phyloP scores from a whole-genome alignment of 2,797 vertebrate species.

The Numenius phaeopus region DNA sequence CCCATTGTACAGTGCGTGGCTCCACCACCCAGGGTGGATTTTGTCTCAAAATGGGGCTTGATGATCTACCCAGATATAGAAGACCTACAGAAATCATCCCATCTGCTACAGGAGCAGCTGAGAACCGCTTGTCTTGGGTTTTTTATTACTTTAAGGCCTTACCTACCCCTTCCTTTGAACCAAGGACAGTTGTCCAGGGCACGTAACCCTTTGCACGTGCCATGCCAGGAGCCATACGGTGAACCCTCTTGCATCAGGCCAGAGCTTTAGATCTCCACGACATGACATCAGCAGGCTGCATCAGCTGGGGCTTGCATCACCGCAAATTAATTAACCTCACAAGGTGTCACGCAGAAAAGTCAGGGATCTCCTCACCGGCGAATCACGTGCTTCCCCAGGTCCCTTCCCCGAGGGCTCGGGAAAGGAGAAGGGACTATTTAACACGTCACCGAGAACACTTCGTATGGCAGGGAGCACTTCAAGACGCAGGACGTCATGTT shows the following conservation, averaged over 20 bases:
- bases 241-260: background rate
- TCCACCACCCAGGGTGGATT: background rate
- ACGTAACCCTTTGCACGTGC: background rate
- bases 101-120: background rate
- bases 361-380: background rate
- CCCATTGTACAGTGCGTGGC: too few species aligned
- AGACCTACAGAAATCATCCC: background rate
- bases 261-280: background rate
- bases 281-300: background rate
- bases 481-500: background rate
- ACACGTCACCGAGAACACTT: background rate
- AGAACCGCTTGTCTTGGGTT: accelerated
- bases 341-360: background rate
- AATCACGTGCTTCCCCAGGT: background rate
- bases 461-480: background rate
- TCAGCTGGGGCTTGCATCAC: background rate
- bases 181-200: background rate
- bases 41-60: accelerated
- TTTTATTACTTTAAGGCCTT: background rate
- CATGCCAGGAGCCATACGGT: background rate
- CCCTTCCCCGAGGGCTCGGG: background rate
- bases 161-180: background rate
- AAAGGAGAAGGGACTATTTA: background rate
- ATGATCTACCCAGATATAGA: accelerated
- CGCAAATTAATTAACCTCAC: accelerated